phyloP scores from a whole-genome alignment of 2,888 invertebrate genomes.

The Cylloceria caligata region DNA sequence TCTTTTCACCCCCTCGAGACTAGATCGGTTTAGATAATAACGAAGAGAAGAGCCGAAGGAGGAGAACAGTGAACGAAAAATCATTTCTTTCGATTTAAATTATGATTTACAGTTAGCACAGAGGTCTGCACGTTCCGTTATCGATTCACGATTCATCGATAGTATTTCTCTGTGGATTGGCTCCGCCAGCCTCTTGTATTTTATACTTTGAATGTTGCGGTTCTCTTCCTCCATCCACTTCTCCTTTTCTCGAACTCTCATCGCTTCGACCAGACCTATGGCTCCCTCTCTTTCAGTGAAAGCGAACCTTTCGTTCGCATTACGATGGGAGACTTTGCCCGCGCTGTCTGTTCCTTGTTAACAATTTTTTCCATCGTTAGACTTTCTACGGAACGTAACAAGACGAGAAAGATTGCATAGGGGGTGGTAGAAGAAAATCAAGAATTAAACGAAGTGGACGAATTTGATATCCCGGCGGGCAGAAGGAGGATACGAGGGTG shows the following conservation, averaged over 20 bases:
- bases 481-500: conserved; percentile 51
- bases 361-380: conserved; percentile 7
- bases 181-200: conserved; percentile 26
- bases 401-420: conserved; percentile 5
- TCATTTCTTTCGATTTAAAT: conserved; percentile 72
- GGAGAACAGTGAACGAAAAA: conserved; percentile 40
- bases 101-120: conserved; percentile 77
- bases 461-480: conserved; percentile 60
- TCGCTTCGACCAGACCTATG: conserved; percentile 60
- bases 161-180: conserved; percentile 29
- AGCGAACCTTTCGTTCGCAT: conserved; percentile 13
- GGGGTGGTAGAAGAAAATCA: conserved; percentile 10
- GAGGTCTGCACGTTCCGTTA: conserved; percentile 51
- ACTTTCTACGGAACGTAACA: conserved; percentile 5
- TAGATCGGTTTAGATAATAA: conserved; percentile 65
- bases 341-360: neutral
- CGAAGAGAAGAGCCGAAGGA: conserved; percentile 53
- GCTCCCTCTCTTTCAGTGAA: conserved; percentile 50
- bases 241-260: conserved; percentile 62
- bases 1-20: conserved; percentile 46
- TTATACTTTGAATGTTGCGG: conserved; percentile 16
- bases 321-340: conserved; percentile 30
- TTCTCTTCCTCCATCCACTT: conserved; percentile 35
- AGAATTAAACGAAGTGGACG: conserved; percentile 52
- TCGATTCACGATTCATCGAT: conserved; percentile 72